Percentiles rank a stretch among this genome's conserved stretches.
These are phyloP conservation scores for Drosophila limbata DNA, from an alignment of 2,888 invertebrate genomes.

Conservation along the genomic window DNA sequence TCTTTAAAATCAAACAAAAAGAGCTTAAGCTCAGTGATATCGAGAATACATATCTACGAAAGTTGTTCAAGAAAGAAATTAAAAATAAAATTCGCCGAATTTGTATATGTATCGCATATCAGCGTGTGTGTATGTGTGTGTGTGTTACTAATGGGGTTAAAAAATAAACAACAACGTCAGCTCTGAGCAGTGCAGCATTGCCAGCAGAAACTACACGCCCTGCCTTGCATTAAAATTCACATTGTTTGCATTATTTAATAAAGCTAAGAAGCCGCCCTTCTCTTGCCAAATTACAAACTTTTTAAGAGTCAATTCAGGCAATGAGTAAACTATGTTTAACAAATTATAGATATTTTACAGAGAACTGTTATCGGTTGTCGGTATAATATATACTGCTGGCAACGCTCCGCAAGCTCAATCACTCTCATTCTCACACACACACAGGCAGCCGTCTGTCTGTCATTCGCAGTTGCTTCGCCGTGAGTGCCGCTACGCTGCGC, in stretches of 20 bases:
- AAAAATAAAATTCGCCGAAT: conserved; percentile 36
- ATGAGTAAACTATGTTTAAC: neutral
- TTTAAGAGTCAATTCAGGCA: neutral
- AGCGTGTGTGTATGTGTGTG: conserved; percentile 26
- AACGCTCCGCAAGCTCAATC: conserved; percentile 50
- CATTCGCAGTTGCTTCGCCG: conserved; percentile 62
- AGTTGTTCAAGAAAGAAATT: neutral
- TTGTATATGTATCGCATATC: conserved; percentile 21
- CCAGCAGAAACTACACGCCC: conserved; percentile 65
- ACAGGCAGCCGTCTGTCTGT: conserved; percentile 37
- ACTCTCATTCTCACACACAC: conserved; percentile 35
- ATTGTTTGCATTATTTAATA: neutral
- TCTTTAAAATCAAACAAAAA: neutral
- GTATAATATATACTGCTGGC: conserved; percentile 52
- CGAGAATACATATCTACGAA: neutral
- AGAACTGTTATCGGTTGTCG: conserved; percentile 30
- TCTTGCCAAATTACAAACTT: neutral
- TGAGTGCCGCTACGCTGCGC: conserved; percentile 53
- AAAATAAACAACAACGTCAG: conserved; percentile 69
- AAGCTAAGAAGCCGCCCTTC: neutral
- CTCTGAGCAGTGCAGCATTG: conserved; percentile 58
- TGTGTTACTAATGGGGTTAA: conserved; percentile 57
- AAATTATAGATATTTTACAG: neutral
- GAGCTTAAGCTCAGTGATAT: neutral
- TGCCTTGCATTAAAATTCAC: conserved; percentile 9